Evolutionary conservation across 2,888 invertebrate species (phyloP).

Genomic region (Brachyptera risi): DNA sequence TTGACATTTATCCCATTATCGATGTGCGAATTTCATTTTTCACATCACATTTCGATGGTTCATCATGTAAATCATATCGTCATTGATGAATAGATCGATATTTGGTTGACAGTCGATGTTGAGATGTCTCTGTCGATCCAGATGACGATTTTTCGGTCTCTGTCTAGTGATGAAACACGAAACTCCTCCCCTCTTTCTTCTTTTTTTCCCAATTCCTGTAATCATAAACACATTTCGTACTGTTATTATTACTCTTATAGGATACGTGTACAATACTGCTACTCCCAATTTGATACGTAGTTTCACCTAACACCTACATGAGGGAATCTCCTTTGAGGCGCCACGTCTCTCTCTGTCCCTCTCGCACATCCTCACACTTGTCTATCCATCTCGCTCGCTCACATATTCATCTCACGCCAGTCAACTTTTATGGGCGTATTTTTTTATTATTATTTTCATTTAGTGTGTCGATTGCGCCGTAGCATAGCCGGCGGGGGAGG

Average conservation of each 20-base stretch:
- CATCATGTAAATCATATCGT: neutral
- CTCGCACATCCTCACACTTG: conserved; percentile 9
- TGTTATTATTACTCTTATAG: too few species aligned
- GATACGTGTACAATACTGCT: too few species aligned
- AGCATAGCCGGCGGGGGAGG: conserved; percentile 22
- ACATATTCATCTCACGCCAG: conserved; percentile 16
- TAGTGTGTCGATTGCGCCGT: conserved; percentile 2
- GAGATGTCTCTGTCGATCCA: neutral
- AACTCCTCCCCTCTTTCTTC: neutral
- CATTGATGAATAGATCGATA: neutral
- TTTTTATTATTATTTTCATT: conserved; percentile 16
- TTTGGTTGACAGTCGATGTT: neutral
- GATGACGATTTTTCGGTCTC: neutral
- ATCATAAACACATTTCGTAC: conserved; percentile 14
- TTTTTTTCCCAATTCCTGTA: conserved; percentile 11
- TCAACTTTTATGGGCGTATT: conserved; percentile 27
- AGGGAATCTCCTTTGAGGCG: neutral
- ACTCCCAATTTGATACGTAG: too few species aligned
- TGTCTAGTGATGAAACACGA: neutral
- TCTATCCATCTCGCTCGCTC: conserved; percentile 3
- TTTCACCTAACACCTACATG: neutral
- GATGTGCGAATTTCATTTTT: neutral
- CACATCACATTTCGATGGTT: neutral
- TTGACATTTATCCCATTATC: neutral
- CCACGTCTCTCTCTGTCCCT: conserved; percentile 3